phyloP scores from a whole-genome alignment of 2,888 invertebrate genomes.

The Stenodema calcarata region DNA sequence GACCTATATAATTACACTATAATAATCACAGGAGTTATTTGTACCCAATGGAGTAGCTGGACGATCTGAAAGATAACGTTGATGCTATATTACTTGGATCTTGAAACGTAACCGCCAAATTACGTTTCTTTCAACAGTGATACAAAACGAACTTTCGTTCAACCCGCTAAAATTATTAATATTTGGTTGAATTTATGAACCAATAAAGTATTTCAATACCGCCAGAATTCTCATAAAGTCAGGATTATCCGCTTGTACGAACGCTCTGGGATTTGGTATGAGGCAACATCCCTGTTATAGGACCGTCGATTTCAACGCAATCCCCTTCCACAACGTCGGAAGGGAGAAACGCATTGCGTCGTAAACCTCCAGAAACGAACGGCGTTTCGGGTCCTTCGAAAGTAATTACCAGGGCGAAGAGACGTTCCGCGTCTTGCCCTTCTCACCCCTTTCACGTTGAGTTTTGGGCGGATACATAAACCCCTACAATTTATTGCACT shows the following conservation, averaged over 20 bases:
- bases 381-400: background rate
- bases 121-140: too few species aligned
- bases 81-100: too few species aligned
- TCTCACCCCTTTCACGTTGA: background rate
- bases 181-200: too few species aligned
- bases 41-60: too few species aligned
- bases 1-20: background rate
- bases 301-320: constrained; percentile 1
- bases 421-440: background rate
- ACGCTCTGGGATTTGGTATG: background rate
- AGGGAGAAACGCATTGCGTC: constrained; percentile 1
- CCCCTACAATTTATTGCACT: constrained; percentile 40
- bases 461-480: constrained; percentile 19
- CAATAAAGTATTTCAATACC: too few species aligned
- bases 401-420: constrained; percentile 32
- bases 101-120: too few species aligned
- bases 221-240: too few species aligned
- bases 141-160: too few species aligned
- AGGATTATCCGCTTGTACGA: too few species aligned
- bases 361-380: background rate
- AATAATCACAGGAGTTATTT: too few species aligned
- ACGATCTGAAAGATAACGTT: too few species aligned
- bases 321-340: background rate
- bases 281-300: background rate
- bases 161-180: too few species aligned